Conservation (phyloP, 2,797 vertebrate species). For the Poecilia wingei region DNA sequence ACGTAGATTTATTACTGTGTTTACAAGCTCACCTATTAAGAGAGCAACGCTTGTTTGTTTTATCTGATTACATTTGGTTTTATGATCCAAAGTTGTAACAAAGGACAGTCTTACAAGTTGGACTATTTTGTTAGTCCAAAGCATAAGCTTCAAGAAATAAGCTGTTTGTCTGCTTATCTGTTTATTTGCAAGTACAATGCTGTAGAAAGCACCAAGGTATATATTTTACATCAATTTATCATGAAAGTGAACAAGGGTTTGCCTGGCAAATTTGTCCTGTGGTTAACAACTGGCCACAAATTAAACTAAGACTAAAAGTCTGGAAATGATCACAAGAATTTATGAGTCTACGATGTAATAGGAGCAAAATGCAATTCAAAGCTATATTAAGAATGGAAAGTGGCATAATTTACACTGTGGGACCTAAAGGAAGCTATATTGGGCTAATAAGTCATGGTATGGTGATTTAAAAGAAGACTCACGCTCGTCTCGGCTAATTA, state of each 20-base stretch:
- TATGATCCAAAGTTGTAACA: constrained; percentile 13
- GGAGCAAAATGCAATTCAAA: constrained; percentile 24
- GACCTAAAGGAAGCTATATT: constrained; percentile 39
- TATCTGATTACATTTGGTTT: constrained; percentile 38
- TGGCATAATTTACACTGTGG: constrained; percentile 13
- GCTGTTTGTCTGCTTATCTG: neutral
- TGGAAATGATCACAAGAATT: constrained; percentile 2
- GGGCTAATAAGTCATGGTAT: constrained; percentile 60
- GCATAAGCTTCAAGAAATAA: neutral
- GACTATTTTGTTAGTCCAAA: neutral
- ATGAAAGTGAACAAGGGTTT: neutral
- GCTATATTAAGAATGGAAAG: constrained; percentile 15
- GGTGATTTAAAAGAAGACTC: constrained; percentile 58
- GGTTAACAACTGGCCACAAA: neutral
- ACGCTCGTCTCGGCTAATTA: constrained; percentile 59
- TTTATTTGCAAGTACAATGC: neutral
- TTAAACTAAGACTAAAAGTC: neutral
- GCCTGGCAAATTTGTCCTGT: neutral
- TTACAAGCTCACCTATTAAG: constrained; percentile 34
- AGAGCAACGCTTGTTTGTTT: constrained; percentile 42
- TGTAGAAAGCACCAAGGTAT: neutral
- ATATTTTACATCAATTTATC: neutral
- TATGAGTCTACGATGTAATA: neutral
- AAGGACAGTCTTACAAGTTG: neutral
- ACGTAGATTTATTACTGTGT: constrained; percentile 25